Base-by-base conservation (phyloP, 2,888 invertebrate genomes). In the Lasioglossum figueresi region DNA sequence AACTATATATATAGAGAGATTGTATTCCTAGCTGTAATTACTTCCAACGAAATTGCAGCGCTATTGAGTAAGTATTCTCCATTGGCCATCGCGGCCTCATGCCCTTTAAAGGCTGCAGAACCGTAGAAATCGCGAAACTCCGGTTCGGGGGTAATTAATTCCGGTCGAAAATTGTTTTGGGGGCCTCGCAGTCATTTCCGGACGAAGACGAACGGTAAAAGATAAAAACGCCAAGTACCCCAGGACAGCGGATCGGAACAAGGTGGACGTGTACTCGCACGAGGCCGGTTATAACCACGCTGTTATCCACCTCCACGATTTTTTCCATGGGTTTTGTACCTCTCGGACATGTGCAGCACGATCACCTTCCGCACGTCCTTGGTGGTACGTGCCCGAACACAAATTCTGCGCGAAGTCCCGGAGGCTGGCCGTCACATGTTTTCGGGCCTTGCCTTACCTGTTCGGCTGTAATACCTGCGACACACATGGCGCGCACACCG, bases 371-470 rank as follows among this genome's bases (percentile, higher is more conserved):
- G 76, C 83, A 81, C 88, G 86, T 88, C 88, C 88, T 87, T 88
- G 84, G 87, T 86, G 84, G 83, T 91, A 91, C 90, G 90, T 90
- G 91, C 89, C 88, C 72, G 80, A 85, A 84, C 82, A 84, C 87
- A 86, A 89, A 88, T 78, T 82, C 76, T 63, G 80, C 87, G 70
- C 63, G 43, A 72, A 68, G 86, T 81, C 84, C 78, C 84, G 82
- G 79, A 83, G 89, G 89, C 90, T 93, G 93, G 85, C 88, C 90
- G 92, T 92, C 93, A 92, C 91, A 89, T 93, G 92, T 91, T 92
- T 88, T 87, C 88, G 76, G 79, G 76, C 83, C 88, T 31, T 45
- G 45, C 72, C 91, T 90, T 92, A 92, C 92, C 91, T 92, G 91
- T 48, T 70, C 68, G 72, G 68, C 82, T 63, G 82, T 81, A 83